phyloP scores from a whole-genome alignment of 2,888 invertebrate species.

The Willowsia nigromaculata region DNA sequence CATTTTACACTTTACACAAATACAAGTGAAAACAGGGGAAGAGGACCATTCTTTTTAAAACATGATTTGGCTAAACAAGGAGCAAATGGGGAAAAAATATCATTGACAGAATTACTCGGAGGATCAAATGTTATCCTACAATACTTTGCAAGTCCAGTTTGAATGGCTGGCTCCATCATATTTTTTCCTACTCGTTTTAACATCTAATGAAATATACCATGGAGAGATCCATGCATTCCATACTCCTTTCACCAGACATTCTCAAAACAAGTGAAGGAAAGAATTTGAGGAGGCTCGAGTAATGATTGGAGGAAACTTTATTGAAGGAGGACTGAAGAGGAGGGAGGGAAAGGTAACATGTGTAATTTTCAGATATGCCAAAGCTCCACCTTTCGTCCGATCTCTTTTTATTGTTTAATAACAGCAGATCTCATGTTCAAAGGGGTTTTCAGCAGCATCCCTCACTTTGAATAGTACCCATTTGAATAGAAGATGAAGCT shows the following conservation, averaged over 20 bases:
- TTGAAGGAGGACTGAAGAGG: constrained; percentile 55
- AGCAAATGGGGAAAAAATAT: background rate
- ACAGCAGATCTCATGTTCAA: no score
- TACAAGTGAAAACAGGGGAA: background rate
- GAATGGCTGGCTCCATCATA: constrained; percentile 71
- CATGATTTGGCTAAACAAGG: background rate
- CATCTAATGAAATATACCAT: constrained; percentile 39
- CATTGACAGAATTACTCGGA: background rate
- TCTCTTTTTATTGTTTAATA: background rate
- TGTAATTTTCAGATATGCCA: constrained; percentile 55
- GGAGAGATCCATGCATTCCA: background rate
- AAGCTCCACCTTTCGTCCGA: constrained; percentile 46
- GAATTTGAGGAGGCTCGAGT: background rate
- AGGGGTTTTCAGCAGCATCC: no score
- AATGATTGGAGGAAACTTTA: constrained; percentile 36
- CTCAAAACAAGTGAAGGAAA: background rate
- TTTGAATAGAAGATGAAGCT: no score
- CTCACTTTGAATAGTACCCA: no score
- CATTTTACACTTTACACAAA: background rate
- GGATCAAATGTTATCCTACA: background rate
- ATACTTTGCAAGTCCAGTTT: constrained; percentile 55
- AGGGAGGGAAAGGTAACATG: constrained; percentile 73
- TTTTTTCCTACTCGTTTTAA: constrained; percentile 24
- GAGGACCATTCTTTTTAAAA: background rate
- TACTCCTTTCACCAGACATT: background rate